phyloP scores from a whole-genome alignment of 30 jellyfish, hydroid and myxozoan genomes.

The Euphysa ruthae region DNA sequence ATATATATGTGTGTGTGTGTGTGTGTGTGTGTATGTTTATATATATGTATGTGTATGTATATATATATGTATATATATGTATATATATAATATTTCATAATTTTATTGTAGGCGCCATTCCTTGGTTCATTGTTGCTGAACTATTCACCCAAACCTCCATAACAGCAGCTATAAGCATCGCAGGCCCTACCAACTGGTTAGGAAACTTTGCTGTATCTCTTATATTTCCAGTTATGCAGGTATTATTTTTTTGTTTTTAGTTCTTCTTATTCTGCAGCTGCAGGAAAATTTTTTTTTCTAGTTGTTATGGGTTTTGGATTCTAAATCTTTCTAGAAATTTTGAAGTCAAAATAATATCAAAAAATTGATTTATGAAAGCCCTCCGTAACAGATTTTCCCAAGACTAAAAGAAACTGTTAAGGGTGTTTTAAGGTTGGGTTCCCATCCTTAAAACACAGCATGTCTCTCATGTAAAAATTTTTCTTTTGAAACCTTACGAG shows the following conservation, averaged over 20 bases:
- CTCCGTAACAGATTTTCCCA: too few relatives aligned
- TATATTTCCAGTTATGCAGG: conserved; percentile 62
- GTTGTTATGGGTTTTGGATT: too few relatives aligned
- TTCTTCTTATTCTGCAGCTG: too few relatives aligned
- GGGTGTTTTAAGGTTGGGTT: too few relatives aligned
- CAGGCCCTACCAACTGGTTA: conserved; percentile 88
- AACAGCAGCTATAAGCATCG: conserved; percentile 88
- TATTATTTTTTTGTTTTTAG: conserved; percentile 6
- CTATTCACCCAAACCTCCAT: conserved; percentile 77
- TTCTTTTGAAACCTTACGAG: too few relatives aligned
- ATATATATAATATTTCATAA: background rate
- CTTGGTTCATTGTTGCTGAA: conserved; percentile 95
- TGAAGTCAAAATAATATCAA: too few relatives aligned
- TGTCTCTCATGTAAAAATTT: too few relatives aligned
- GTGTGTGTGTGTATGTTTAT: background rate
- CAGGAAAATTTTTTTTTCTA: too few relatives aligned
- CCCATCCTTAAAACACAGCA: too few relatives aligned
- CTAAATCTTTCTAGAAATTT: too few relatives aligned
- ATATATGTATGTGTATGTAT: background rate
- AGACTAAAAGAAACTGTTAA: too few relatives aligned
- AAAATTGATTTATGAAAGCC: too few relatives aligned
- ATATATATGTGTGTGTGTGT: background rate
- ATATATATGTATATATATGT: background rate
- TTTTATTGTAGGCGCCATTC: conserved; percentile 69
- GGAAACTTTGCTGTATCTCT: conserved; percentile 66